These are phyloP conservation scores for Papilio machaon DNA, from an alignment of 1,140 invertebrate species.

Conservation along the genomic window DNA sequence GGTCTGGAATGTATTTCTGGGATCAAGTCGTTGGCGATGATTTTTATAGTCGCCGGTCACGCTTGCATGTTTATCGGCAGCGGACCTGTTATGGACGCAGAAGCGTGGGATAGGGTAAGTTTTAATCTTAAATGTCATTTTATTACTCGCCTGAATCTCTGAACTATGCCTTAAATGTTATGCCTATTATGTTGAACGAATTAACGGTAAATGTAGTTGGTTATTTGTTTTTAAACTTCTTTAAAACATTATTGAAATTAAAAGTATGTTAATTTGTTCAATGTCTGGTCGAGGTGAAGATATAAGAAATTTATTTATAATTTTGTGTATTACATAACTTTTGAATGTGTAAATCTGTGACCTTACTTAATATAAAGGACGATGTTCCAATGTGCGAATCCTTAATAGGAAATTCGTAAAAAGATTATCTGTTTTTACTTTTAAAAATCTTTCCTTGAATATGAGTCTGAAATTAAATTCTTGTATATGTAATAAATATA, in stretches of 20 bases:
- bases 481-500: background rate
- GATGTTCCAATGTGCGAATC: background rate
- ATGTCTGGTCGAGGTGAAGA: background rate
- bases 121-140: conserved; percentile 22
- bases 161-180: too few relatives aligned
- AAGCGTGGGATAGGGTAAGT: conserved; percentile 84
- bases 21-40: conserved; percentile 85
- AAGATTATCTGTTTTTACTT: background rate
- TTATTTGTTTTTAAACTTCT: background rate
- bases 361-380: background rate
- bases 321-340: background rate
- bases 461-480: background rate
- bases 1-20: conserved; percentile 86
- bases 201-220: too few relatives aligned
- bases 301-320: background rate
- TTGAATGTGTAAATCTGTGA: background rate
- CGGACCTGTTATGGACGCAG: conserved; percentile 84
- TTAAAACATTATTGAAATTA: background rate
- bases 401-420: background rate
- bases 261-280: background rate
- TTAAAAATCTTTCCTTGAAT: background rate
- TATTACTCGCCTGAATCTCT: background rate
- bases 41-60: conserved; percentile 85
- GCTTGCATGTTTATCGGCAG: conserved; percentile 84
- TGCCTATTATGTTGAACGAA: too few relatives aligned